Base-by-base conservation (phyloP, 1,140 invertebrate species). In the Procambarus virginalis region DNA sequence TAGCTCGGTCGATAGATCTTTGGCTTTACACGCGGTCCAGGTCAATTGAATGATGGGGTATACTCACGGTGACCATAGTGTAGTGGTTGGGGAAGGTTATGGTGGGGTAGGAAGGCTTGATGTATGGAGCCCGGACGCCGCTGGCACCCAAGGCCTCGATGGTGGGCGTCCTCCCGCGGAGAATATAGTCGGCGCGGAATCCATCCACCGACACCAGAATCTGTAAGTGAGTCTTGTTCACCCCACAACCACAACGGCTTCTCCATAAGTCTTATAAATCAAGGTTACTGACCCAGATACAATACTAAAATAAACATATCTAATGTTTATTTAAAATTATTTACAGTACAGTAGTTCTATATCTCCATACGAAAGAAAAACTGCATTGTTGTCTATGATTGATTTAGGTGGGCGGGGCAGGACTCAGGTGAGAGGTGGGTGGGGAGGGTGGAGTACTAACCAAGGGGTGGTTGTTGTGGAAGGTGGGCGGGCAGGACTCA, bases 81-180 rank as follows among this genome's bases (percentile, higher is more conserved):
- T 96, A 96, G 94, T 97, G 97, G 94, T 97, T 97, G 2, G 96
- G 96, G 93, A 97, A 96, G 2, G 97, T 97, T 94, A 96, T 96
- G 2, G 96, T 96, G 0, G 95, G 94, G 94, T 97, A 97, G 22
- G 95, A 94, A 92, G 96, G 95, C 84, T 93, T 94, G 95, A 97
- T 96, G 91, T 95, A 96, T 22, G 96, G 94, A 0, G 95, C 94
- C 88, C 95, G 94, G 0, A 95, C 94, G 1, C 96, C 96, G 92
- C 94, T 94, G 4, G 94, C 91, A 86, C 94, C 94, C 49, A 97
- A 92, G 55, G 93, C 92, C 45, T 95, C 93, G 89, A 97, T 94
- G 2, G 93, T 93, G 1, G 94, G 94, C 9, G 94, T 96, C 2
- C 95, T 46, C 73, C 95, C 94, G 91, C 95, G 94, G n/a, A 95